These are phyloP conservation scores for Chascanopsetta lugubris DNA, from an alignment of 2,113 vertebrate species.

Conservation along the genomic window DNA sequence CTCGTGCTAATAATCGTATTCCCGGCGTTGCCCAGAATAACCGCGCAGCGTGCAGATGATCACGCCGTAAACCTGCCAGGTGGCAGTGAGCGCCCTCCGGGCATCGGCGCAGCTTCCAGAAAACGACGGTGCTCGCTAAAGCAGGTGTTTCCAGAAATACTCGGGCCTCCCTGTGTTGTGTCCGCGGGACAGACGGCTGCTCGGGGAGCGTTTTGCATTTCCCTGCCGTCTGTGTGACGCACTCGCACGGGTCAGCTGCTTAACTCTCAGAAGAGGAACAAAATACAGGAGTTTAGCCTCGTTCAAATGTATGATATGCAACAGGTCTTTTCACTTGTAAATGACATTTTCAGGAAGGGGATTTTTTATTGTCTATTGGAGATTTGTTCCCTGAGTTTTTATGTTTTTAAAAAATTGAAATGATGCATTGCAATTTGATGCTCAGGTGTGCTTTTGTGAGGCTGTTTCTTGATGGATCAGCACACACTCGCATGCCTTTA, in stretches of 20 bases:
- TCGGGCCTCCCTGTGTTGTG: slow-evolving; percentile 15
- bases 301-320: too few relatives aligned
- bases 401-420: neutral
- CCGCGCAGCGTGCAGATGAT: slow-evolving; percentile 36
- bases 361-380: neutral
- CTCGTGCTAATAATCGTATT: slow-evolving; percentile 25
- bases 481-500: neutral
- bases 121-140: slow-evolving; percentile 42
- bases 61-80: slow-evolving; percentile 56
- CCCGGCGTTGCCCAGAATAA: slow-evolving; percentile 44
- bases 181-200: slow-evolving; percentile 10
- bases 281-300: too few relatives aligned
- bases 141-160: slow-evolving; percentile 45
- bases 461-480: neutral
- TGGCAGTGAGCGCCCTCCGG: slow-evolving; percentile 51
- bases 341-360: neutral
- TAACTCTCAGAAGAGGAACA: neutral
- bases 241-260: slow-evolving; percentile 29
- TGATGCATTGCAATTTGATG: neutral
- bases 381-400: neutral
- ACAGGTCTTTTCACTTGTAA: too few relatives aligned
- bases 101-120: slow-evolving; percentile 40
- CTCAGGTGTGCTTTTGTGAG: too few relatives aligned
- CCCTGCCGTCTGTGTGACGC: slow-evolving; percentile 30
- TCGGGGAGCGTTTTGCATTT: slow-evolving; percentile 19